Evolutionary conservation across 2,888 invertebrate genomes (phyloP), one percentile per base, ranked within the genome.

Genomic region (Caradrina kadenii): DNA sequence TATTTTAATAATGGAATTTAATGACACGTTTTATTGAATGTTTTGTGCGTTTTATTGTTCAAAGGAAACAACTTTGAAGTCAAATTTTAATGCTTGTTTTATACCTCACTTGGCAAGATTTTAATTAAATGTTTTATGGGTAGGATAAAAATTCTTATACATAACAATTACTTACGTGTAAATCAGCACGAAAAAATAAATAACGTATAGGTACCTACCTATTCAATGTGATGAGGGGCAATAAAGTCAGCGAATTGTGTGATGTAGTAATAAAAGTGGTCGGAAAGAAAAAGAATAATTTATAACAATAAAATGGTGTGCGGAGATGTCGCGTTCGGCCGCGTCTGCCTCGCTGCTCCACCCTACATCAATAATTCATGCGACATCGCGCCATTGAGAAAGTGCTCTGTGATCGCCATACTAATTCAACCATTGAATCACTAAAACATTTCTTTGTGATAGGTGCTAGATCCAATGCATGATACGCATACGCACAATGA

Each of bases 341-440:
- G 81, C 81, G 84, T 79, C 79, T 80, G 79, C 85, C 86, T 88
- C 86, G 85, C 86, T 86, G 86, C 85, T 86, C 85, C 85, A 78
- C 83, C 86, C 86, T 84, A 83, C 92, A 94, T 95, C 89, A 93
- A 95, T 96, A 93, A 95, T 95, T 94, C 95, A 95, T 94, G 90
- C 83, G 85, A 89, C 93, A 92, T 90, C 93, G 93, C 91, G 89
- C 93, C 95, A 95, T 95, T 94, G 95, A 94, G 95, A 95, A 94
- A 95, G 95, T 94, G 91, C 92, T 93, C 89, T 93, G 94, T 93
- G 95, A 93, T 92, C 92, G 92, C 89, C 89, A 95, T 95, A 95
- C 94, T 93, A 94, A 95, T 94, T 92, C 89, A 86, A 82, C 86
- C 87, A 89, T 90, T 91, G 91, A 92, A 92, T 93, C 90, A 88